Conservation (phyloP, 2,113 vertebrate species). For the Nerophis lumbriciformis region DNA sequence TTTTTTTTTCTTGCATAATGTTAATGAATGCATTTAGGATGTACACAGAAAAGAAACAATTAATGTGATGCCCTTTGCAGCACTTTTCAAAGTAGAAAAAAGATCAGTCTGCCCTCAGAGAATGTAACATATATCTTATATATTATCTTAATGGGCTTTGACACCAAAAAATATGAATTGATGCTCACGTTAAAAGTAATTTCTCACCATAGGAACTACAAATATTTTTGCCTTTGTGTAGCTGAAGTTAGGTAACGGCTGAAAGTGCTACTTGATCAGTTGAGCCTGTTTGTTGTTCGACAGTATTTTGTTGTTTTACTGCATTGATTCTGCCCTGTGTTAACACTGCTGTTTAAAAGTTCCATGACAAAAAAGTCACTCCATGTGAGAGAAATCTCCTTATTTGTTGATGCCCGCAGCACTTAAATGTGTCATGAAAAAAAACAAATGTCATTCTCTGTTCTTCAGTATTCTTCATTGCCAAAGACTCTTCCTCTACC, state of each 20-base stretch:
- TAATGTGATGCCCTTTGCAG: constrained; percentile 36
- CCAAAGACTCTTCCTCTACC: constrained; percentile 71
- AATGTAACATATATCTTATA: too few species aligned
- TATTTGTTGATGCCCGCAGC: constrained; percentile 14
- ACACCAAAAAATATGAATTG: neutral
- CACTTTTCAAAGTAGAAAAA: constrained; percentile 2
- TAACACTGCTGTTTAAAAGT: too few species aligned
- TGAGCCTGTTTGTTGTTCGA: too few species aligned
- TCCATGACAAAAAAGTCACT: too few species aligned
- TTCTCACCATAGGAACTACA: too few species aligned
- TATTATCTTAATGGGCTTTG: neutral
- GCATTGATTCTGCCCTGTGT: too few species aligned
- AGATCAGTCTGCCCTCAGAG: neutral
- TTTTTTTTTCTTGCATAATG: constrained; percentile 25
- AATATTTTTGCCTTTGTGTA: too few species aligned
- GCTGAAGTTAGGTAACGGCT: too few species aligned
- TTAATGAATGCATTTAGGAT: constrained; percentile 23
- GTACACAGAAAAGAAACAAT: constrained; percentile 22
- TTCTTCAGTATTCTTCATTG: constrained; percentile 52
- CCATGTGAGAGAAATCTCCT: neutral
- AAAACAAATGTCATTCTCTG: constrained; percentile 7
- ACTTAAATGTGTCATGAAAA: constrained; percentile 12
- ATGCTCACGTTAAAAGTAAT: too few species aligned
- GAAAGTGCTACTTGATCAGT: too few species aligned
- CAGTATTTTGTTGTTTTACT: too few species aligned